A percentile compares a stretch with the other conserved stretches of the same genome.
Conservation (phyloP, 2,797 vertebrate genomes). For the Paramormyrops hopkinsi region DNA sequence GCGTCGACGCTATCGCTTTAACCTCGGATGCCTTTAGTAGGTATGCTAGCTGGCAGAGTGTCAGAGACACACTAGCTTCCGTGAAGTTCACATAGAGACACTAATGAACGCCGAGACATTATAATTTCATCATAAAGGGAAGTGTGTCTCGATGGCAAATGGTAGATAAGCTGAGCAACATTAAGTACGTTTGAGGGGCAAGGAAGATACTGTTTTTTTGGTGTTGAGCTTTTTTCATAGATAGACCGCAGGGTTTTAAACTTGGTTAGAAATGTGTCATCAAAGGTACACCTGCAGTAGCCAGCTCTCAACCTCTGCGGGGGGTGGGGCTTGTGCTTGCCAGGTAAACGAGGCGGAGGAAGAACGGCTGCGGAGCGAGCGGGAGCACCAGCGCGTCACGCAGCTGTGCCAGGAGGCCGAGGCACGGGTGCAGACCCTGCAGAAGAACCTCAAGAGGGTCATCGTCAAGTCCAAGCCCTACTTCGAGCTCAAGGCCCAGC, state of each 20-base stretch:
- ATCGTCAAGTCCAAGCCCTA: slow-evolving; percentile 86
- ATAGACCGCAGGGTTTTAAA: neutral
- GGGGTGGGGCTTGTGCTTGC: neutral
- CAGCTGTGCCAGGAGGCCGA: slow-evolving; percentile 81
- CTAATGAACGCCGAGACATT: neutral
- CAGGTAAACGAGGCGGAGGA: slow-evolving; percentile 90
- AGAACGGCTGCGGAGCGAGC: slow-evolving; percentile 80
- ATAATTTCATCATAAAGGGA: neutral
- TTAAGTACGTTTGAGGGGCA: neutral
- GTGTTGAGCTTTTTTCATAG: neutral
- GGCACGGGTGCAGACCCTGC: slow-evolving; percentile 76
- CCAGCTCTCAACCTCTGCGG: neutral
- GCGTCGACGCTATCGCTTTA: neutral
- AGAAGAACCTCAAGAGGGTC: slow-evolving; percentile 77
- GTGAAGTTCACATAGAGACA: neutral
- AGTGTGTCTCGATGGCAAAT: neutral
- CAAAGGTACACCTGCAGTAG: too few species aligned
- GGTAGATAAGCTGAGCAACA: neutral
- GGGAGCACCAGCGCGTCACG: slow-evolving; percentile 85
- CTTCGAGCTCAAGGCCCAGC: slow-evolving; percentile 85
- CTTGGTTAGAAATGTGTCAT: neutral
- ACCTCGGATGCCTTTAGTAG: neutral
- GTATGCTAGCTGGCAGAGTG: neutral
- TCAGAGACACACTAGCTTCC: neutral
- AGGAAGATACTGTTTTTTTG: neutral